A percentile compares a stretch with the other conserved stretches of the same genome.
phyloP scores from a whole-genome alignment of 2,888 invertebrate species.

The Stenchaetothrips biformis region DNA sequence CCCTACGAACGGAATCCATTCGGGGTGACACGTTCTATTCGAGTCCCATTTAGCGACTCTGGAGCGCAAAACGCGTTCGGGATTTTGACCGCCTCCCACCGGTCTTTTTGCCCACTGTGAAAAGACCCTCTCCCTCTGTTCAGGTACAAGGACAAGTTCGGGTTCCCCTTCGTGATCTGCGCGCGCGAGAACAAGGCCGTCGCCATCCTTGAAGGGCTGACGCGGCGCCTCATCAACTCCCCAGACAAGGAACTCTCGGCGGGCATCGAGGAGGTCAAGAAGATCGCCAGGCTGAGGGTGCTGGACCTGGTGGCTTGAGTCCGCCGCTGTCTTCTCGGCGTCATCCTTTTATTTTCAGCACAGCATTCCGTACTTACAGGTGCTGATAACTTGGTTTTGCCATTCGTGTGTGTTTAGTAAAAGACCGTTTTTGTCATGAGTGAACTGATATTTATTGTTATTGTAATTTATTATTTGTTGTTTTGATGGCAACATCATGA shows the following conservation, averaged over 20 bases:
- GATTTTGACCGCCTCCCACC: background rate
- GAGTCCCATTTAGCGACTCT: too few species aligned
- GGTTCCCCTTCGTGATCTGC: constrained; percentile 65
- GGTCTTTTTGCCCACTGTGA: too few species aligned
- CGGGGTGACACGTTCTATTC: too few species aligned
- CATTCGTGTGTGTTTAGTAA: background rate
- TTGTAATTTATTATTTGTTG: background rate
- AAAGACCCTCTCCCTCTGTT: constrained; percentile 16
- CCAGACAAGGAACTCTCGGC: constrained; percentile 52
- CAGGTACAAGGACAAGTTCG: constrained; percentile 61
- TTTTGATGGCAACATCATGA: background rate
- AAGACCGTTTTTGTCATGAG: background rate
- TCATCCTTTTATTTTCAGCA: too few species aligned
- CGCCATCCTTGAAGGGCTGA: constrained; percentile 55
- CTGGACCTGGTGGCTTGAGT: constrained; percentile 49
- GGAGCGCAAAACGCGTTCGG: background rate
- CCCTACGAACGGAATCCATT: too few species aligned
- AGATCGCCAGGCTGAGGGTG: constrained; percentile 59
- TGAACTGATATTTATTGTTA: background rate
- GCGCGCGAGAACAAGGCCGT: constrained; percentile 58
- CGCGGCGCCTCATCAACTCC: constrained; percentile 52
- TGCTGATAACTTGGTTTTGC: background rate
- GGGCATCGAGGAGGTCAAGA: constrained; percentile 62
- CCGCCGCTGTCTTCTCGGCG: too few species aligned
- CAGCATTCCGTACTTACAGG: too few species aligned